Evolutionary conservation across 2,797 vertebrate genomes (phyloP).

Genomic region (Gymnothorax reevesii): DNA sequence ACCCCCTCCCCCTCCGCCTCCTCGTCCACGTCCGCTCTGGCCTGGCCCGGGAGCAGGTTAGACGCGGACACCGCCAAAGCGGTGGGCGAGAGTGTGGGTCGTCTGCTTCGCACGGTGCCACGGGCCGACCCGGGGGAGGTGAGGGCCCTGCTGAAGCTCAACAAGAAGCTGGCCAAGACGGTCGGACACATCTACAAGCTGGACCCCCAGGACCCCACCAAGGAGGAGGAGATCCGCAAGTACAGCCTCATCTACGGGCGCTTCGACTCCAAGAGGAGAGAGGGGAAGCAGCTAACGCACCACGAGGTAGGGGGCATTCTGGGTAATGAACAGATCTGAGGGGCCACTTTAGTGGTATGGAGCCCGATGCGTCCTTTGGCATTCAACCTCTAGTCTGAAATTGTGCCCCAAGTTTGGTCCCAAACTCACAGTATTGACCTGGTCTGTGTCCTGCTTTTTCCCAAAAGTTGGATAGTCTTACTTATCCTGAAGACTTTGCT

Average conservation of each 20-base stretch:
- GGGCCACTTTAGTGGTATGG: not conserved
- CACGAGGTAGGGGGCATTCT: conserved; percentile 82
- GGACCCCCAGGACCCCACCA: conserved; percentile 81
- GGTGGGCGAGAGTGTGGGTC: conserved; percentile 86
- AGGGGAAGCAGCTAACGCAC: conserved; percentile 92
- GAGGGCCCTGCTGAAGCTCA: conserved; percentile 86
- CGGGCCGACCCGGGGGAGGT: conserved; percentile 80
- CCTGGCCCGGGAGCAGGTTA: conserved; percentile 76
- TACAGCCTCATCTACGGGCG: conserved; percentile 95
- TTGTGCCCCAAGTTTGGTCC: not conserved
- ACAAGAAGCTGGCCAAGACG: conserved; percentile 92
- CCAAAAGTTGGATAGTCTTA: not conserved
- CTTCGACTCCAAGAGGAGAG: conserved; percentile 89
- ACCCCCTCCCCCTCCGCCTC: conserved; percentile 66
- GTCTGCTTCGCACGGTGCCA: conserved; percentile 85
- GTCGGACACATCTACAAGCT: conserved; percentile 96
- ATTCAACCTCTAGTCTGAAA: not conserved
- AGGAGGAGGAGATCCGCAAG: conserved; percentile 93
- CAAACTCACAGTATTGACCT: not conserved
- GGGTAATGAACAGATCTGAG: too few species aligned
- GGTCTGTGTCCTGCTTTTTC: not conserved
- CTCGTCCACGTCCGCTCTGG: conserved; percentile 50
- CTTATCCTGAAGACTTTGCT: not conserved
- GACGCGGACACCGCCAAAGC: conserved; percentile 82
- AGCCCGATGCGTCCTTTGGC: not conserved